These are phyloP conservation scores for Atta texana DNA, from an alignment of 1,140 invertebrate species.

Conservation along the genomic window DNA sequence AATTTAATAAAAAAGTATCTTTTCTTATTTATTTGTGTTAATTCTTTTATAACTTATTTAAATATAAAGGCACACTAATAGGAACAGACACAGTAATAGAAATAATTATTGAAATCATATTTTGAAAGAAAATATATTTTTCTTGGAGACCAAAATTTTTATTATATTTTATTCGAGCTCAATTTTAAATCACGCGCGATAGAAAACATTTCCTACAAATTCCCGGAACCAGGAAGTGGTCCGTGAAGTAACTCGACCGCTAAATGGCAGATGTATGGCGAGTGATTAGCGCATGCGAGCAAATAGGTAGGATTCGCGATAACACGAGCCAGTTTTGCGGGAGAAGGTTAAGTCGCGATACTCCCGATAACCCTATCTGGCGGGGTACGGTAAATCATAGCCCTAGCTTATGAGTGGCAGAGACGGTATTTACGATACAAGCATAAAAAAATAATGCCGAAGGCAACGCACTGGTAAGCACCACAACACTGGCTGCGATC, in stretches of 20 bases:
- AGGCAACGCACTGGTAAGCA: constrained; percentile 25
- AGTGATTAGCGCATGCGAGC: constrained; percentile 79
- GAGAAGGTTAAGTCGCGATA: constrained; percentile 72
- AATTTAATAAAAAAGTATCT: too few species aligned
- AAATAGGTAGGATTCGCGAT: constrained; percentile 80
- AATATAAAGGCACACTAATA: too few species aligned
- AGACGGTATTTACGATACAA: constrained; percentile 68
- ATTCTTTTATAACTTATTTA: too few species aligned
- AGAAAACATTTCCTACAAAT: background rate
- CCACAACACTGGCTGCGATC: background rate
- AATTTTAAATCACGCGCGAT: constrained; percentile 5
- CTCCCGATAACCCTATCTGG: constrained; percentile 77
- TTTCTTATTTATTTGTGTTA: too few species aligned
- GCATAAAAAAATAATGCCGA: constrained; percentile 65
- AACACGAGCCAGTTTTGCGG: constrained; percentile 68
- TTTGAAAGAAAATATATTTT: background rate
- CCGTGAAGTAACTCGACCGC: constrained; percentile 40
- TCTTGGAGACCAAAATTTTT: background rate
- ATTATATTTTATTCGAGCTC: background rate
- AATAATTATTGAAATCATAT: too few species aligned
- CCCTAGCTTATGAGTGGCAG: constrained; percentile 60
- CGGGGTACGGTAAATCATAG: constrained; percentile 75
- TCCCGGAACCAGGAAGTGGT: constrained; percentile 40
- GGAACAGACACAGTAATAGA: too few species aligned
- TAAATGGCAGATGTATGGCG: constrained; percentile 70